These are phyloP conservation scores for Litoditis marina DNA, from an alignment of 2,888 invertebrate species.

Conservation along the genomic window DNA sequence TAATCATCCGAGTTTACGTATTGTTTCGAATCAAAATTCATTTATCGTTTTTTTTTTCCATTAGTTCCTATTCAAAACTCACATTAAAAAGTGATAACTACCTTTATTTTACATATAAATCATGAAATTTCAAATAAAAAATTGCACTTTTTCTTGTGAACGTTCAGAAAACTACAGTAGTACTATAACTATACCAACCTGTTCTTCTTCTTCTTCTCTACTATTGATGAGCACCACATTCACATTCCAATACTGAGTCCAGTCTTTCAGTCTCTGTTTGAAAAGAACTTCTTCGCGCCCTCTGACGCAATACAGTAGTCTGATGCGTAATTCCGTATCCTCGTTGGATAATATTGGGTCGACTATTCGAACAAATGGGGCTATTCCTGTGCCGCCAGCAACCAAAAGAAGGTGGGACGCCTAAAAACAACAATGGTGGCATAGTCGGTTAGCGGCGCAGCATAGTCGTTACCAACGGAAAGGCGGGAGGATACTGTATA, in stretches of 20 bases:
- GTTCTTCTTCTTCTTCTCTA: background rate
- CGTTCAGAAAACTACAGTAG: no score
- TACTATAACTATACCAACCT: background rate
- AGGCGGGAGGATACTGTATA: no score
- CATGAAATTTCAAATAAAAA: background rate
- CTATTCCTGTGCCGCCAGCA: conserved; percentile 26
- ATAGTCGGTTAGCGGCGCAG: no score
- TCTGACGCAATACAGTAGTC: conserved; percentile 16
- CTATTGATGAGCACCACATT: background rate
- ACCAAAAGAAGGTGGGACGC: conserved; percentile 3
- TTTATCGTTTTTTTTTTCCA: no score
- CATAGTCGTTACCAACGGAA: no score
- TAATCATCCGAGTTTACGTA: no score
- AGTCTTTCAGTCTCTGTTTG: conserved; percentile 3
- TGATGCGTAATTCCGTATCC: conserved; percentile 1
- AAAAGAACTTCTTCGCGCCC: conserved; percentile 14
- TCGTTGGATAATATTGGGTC: conserved; percentile 5
- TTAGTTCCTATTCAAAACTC: no score
- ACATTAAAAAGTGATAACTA: no score
- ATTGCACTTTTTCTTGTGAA: background rate
- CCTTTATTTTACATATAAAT: no score
- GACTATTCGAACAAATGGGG: conserved; percentile 22
- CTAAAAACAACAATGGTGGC: no score
- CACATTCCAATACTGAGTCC: conserved; percentile 21
- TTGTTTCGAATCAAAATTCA: no score